A percentile compares a stretch with the other conserved stretches of the same genome.
These are phyloP conservation scores for Stenopsyche tienmushanensis DNA, from an alignment of 1,140 invertebrate genomes.

Conservation along the genomic window DNA sequence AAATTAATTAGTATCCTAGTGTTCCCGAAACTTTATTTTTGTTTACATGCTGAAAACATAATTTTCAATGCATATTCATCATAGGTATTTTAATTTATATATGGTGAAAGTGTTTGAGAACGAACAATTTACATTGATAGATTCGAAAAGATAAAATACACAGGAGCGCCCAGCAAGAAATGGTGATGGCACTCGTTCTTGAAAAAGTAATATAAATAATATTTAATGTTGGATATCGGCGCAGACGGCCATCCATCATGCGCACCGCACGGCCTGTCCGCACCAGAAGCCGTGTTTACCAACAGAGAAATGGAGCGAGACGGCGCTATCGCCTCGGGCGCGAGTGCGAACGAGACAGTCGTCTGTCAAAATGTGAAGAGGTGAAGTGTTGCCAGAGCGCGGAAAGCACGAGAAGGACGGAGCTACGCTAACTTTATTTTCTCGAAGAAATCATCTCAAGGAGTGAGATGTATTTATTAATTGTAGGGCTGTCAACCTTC, in stretches of 20 bases:
- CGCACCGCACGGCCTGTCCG: slow-evolving; percentile 21
- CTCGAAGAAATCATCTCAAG: neutral
- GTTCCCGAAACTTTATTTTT: too few species aligned
- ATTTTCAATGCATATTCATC: too few species aligned
- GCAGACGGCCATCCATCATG: slow-evolving; percentile 35
- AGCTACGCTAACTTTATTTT: neutral
- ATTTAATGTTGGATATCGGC: slow-evolving; percentile 20
- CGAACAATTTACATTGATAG: too few species aligned
- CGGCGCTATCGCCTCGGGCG: too few species aligned
- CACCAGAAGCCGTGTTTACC: slow-evolving; percentile 19
- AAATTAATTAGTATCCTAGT: too few species aligned
- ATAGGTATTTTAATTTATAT: too few species aligned
- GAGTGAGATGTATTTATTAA: neutral
- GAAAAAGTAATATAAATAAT: slow-evolving; percentile 18
- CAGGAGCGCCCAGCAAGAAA: too few species aligned
- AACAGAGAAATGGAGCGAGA: slow-evolving; percentile 25
- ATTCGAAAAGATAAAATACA: too few species aligned
- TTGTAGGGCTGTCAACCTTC: neutral
- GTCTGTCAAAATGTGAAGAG: slow-evolving; percentile 4
- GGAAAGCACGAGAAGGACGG: neutral
- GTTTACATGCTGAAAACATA: too few species aligned
- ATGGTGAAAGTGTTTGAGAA: too few species aligned
- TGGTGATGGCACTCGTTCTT: too few species aligned
- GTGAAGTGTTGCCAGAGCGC: neutral
- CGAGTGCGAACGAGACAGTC: neutral